phyloP scores from a whole-genome alignment of 2,113 vertebrate species.

The Cynopterus brachyotis region DNA sequence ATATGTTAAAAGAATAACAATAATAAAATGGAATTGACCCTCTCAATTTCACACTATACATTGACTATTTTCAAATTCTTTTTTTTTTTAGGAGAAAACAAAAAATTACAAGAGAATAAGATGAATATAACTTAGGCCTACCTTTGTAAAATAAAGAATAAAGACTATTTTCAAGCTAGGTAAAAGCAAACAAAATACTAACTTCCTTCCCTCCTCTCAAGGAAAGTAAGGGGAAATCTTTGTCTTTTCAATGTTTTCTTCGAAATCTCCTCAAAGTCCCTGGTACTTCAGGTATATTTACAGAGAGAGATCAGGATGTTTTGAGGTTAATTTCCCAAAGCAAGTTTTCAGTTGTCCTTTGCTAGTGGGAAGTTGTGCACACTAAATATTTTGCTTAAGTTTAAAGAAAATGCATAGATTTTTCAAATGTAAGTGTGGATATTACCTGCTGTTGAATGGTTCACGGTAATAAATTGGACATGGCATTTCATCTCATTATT shows the following conservation, averaged over 20 bases:
- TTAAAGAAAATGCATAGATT: not conserved
- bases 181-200: constrained; percentile 18
- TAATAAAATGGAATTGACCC: not conserved
- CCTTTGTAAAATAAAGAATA: not conserved
- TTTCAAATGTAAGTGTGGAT: not conserved
- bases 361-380: not conserved
- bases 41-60: not conserved
- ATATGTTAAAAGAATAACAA: not conserved
- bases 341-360: not conserved
- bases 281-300: not conserved
- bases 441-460: not conserved
- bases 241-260: not conserved
- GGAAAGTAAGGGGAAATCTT: not conserved
- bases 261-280: not conserved
- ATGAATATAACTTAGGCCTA: not conserved
- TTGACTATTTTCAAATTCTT: not conserved
- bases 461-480: not conserved
- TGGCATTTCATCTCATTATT: not conserved
- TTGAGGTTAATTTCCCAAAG: not conserved
- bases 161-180: not conserved
- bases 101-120: not conserved
- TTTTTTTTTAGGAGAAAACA: not conserved
- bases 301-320: not conserved
- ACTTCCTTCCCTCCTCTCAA: not conserved
- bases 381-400: not conserved